Evolutionary conservation across 2,113 vertebrate species (phyloP), one percentile per base, ranked within the genome.

Genomic region (Morone chrysops): DNA sequence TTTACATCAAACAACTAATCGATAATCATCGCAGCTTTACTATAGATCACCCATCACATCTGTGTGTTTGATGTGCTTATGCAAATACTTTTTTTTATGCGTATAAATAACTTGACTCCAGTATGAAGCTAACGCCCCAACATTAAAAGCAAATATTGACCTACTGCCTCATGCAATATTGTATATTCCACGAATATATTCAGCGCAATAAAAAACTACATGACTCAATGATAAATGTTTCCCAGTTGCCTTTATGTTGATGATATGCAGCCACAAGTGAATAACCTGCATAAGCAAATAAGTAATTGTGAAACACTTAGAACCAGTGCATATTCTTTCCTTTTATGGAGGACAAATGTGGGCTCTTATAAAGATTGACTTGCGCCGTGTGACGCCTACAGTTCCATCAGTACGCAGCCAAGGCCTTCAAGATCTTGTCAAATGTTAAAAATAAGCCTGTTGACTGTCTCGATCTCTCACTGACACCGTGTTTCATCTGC

Each of bases 401-500:
- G 53, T 41, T 60, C 40, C 12, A 12, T 71, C 71, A 54, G 16
- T 22, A 17, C 25, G 17, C 8, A n/a, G 10, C 31, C 13, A 36
- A 36, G n/a, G 45, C 62, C 17, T 68, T 51, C 45, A 50, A 70
- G 48, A 82, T 47, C 45, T 31, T 43, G 48, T 54, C 53, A 74
- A 80, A 83, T 70, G 48, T 75, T 62, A 82, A 85, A 25, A 85
- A 84, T 25, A 82, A 76, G 73, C 72, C 59, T 53, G 69, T 66
- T 61, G 45, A 61, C 65, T 17, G 69, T 83, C 77, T 83, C 16
- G 68, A 51, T 73, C 67, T 82, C 54, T 12, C 36, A 50, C 60
- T 66, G 61, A 80, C 61, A 82, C 71, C 6, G 50, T 53, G n/a
- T 81, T 86, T 85, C 78, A 85, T 85, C 90, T 82, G 63, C 75